These are phyloP conservation scores for Poeciliopsis occidentalis DNA, from an alignment of 2,113 vertebrate genomes.

Conservation along the genomic window DNA sequence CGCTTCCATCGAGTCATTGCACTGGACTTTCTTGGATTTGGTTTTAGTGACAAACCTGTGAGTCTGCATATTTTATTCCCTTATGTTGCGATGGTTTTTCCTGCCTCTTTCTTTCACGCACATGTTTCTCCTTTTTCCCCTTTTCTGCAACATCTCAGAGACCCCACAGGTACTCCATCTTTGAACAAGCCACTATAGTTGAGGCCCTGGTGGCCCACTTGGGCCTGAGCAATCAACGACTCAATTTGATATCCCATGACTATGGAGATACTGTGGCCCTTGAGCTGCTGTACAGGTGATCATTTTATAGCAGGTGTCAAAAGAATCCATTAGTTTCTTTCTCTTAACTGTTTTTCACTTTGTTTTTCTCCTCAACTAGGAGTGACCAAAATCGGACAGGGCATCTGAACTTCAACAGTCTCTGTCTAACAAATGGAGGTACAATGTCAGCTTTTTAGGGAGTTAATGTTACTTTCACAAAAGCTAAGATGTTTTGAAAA, in stretches of 20 bases:
- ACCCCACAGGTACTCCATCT: conserved; percentile 91
- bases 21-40: conserved; percentile 93
- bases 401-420: conserved; percentile 89
- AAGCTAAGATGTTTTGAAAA: too few species aligned
- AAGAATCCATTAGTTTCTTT: too few species aligned
- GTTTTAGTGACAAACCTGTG: conserved; percentile 97
- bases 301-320: not conserved
- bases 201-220: conserved; percentile 87
- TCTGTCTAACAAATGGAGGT: conserved; percentile 98
- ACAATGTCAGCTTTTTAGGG: not conserved
- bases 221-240: conserved; percentile 83
- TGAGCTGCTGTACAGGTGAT: conserved; percentile 92
- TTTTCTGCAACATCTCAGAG: conserved; percentile 72
- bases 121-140: too few species aligned
- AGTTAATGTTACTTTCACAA: too few species aligned
- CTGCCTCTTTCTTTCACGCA: not conserved
- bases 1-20: conserved; percentile 91
- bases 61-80: conserved; percentile 42
- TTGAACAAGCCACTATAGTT: conserved; percentile 93
- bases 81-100: too few species aligned
- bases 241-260: conserved; percentile 92
- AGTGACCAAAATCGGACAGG: conserved; percentile 89
- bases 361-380: conserved; percentile 67
- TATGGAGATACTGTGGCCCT: conserved; percentile 95
- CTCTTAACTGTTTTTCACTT: not conserved